A percentile compares a stretch with the other conserved stretches of the same genome.
Conservation (phyloP, 2,113 vertebrate genomes). For the Barbus barbus region DNA sequence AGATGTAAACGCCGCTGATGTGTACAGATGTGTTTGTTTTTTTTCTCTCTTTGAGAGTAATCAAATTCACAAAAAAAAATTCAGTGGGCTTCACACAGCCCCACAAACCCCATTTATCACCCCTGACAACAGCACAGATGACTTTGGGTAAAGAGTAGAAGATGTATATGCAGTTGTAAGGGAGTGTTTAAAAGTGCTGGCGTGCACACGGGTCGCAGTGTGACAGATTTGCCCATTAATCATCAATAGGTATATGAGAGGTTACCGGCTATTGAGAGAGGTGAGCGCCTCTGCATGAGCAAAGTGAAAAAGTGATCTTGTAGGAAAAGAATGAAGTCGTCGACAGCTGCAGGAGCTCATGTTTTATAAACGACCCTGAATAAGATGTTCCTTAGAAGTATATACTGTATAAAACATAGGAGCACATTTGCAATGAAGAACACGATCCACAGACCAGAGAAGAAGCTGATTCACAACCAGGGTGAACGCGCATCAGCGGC, state of each 20-base stretch:
- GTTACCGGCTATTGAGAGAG: conserved; percentile 31
- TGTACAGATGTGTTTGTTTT: conserved; percentile 53
- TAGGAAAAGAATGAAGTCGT: conserved; percentile 23
- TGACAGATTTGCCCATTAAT: conserved; percentile 41
- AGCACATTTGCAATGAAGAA: background rate
- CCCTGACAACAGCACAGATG: conserved; percentile 69
- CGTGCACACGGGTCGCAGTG: conserved; percentile 4
- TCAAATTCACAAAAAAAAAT: conserved; percentile 70
- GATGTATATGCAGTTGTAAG: conserved; percentile 61
- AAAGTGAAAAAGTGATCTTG: conserved; percentile 17
- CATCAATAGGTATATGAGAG: conserved; percentile 28
- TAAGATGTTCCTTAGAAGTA: conserved; percentile 9
- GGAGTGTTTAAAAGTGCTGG: conserved; percentile 42
- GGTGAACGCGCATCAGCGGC: background rate
- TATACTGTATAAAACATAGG: background rate
- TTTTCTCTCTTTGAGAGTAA: conserved; percentile 12
- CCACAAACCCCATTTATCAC: conserved; percentile 71
- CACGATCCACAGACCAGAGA: background rate
- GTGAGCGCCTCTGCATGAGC: conserved; percentile 1
- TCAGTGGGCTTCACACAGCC: conserved; percentile 57
- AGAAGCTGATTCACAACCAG: background rate
- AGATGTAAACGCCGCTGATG: conserved; percentile 59
- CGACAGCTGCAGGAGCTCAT: background rate
- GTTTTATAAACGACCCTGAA: conserved; percentile 21
- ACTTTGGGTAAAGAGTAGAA: conserved; percentile 71